A percentile compares a stretch with the other conserved stretches of the same genome.
phyloP scores from a whole-genome alignment of 2,797 vertebrate genomes.

The Cirrhinus mrigala region DNA sequence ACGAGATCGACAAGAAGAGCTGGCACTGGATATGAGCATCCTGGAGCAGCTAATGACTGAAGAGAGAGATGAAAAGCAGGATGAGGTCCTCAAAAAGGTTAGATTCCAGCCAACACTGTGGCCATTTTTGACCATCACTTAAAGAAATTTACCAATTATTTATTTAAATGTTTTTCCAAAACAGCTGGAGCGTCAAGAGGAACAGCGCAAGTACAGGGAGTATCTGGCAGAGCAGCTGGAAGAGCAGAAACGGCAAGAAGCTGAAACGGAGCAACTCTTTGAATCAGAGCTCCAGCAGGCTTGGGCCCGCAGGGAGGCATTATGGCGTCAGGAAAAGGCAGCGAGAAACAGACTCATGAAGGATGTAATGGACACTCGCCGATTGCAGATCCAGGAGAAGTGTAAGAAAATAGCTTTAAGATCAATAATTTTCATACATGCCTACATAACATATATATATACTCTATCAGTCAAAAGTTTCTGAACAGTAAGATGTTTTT shows the following conservation, averaged over 20 bases:
- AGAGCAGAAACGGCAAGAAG: slow-evolving; percentile 77
- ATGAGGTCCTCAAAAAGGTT: slow-evolving; percentile 81
- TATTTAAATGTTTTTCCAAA: slow-evolving; percentile 9
- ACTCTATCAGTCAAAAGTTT: too few relatives aligned
- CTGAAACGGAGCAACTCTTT: slow-evolving; percentile 76
- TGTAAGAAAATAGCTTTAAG: slow-evolving; percentile 74
- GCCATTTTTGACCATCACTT: neutral
- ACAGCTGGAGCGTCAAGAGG: slow-evolving; percentile 79
- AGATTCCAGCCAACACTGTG: neutral
- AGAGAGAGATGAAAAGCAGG: slow-evolving; percentile 69
- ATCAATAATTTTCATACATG: neutral
- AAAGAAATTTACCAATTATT: neutral
- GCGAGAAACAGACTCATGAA: slow-evolving; percentile 80
- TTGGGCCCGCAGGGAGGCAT: slow-evolving; percentile 72
- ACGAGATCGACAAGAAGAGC: slow-evolving; percentile 79
- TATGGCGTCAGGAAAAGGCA: slow-evolving; percentile 71
- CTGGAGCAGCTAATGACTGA: slow-evolving; percentile 74
- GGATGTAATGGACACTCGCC: slow-evolving; percentile 81
- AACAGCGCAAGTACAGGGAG: slow-evolving; percentile 81
- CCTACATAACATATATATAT: too few relatives aligned
- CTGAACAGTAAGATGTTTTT: too few relatives aligned
- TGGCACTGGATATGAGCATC: slow-evolving; percentile 80
- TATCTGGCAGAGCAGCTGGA: slow-evolving; percentile 79
- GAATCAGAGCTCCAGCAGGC: slow-evolving; percentile 76
- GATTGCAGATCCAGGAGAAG: slow-evolving; percentile 85